Conservation (phyloP, 2,888 invertebrate species). For the Muscina levida region DNA sequence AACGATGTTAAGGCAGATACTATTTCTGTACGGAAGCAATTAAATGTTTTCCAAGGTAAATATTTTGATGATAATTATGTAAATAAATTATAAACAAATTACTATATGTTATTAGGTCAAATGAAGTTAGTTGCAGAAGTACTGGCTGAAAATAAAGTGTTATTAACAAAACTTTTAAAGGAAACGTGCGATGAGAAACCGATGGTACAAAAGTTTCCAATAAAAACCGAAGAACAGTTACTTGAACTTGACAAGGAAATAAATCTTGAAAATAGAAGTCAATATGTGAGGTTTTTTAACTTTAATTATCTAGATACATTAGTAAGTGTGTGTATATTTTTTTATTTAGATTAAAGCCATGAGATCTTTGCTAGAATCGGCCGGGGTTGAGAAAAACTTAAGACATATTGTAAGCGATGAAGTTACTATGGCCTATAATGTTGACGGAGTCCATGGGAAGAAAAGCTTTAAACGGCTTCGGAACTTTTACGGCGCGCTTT, state of each 20-base stretch:
- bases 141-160: conserved; percentile 43
- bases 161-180: conserved; percentile 32
- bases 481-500: conserved; percentile 29
- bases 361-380: conserved; percentile 17
- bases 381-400: conserved; percentile 40
- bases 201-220: background rate
- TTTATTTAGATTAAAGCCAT: conserved; percentile 32
- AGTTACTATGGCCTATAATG: conserved; percentile 38
- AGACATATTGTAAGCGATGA: conserved; percentile 34
- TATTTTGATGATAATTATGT: too few relatives aligned
- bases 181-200: conserved; percentile 35
- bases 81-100: background rate
- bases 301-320: background rate
- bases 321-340: background rate
- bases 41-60: too few relatives aligned
- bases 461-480: conserved; percentile 26
- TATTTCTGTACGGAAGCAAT: background rate
- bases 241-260: conserved; percentile 30
- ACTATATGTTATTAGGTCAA: conserved; percentile 14
- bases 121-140: conserved; percentile 36
- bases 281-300: conserved; percentile 8
- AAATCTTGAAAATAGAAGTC: background rate
- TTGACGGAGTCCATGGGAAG: conserved; percentile 43
- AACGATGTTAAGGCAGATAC: conserved; percentile 19
- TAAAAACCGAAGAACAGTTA: background rate